These are phyloP conservation scores for Tetrapedia diversipes DNA, from an alignment of 2,888 invertebrate species.

Conservation along the genomic window DNA sequence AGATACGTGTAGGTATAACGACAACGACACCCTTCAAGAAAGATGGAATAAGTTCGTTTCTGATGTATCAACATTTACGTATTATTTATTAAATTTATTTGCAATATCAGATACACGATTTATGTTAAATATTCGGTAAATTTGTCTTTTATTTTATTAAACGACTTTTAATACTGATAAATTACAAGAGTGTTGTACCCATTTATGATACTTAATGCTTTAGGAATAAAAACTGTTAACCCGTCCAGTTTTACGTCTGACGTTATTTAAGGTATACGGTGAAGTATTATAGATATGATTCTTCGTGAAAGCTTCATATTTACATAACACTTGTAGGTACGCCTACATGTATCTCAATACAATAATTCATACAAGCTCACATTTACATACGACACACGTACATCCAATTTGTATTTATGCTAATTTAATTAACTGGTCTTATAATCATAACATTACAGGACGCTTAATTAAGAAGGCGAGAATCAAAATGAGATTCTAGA, in stretches of 20 bases:
- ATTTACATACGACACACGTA: conserved; percentile 54
- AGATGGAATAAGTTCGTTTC: not conserved
- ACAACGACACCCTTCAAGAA: conserved; percentile 21
- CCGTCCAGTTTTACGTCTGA: conserved; percentile 17
- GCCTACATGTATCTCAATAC: conserved; percentile 55
- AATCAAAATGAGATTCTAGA: conserved; percentile 44
- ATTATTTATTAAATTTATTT: conserved; percentile 11
- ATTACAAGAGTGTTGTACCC: conserved; percentile 11
- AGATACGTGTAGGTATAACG: conserved; percentile 57
- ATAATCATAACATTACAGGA: conserved; percentile 41
- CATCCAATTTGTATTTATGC: conserved; percentile 52
- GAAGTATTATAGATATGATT: conserved; percentile 41
- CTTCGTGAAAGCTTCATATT: conserved; percentile 28
- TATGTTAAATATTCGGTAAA: conserved; percentile 3
- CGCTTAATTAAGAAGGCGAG: conserved; percentile 50
- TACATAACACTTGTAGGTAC: conserved; percentile 45
- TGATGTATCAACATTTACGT: conserved; percentile 6
- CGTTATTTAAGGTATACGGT: conserved; percentile 23
- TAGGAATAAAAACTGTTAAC: conserved; percentile 18
- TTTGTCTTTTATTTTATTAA: not conserved
- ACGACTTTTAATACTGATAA: conserved; percentile 33
- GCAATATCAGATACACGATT: conserved; percentile 15
- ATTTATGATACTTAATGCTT: conserved; percentile 11
- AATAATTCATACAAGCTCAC: conserved; percentile 45
- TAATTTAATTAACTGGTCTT: conserved; percentile 39